Base-by-base conservation (phyloP, 2,888 invertebrate species). In the Melieria crassipennis region DNA sequence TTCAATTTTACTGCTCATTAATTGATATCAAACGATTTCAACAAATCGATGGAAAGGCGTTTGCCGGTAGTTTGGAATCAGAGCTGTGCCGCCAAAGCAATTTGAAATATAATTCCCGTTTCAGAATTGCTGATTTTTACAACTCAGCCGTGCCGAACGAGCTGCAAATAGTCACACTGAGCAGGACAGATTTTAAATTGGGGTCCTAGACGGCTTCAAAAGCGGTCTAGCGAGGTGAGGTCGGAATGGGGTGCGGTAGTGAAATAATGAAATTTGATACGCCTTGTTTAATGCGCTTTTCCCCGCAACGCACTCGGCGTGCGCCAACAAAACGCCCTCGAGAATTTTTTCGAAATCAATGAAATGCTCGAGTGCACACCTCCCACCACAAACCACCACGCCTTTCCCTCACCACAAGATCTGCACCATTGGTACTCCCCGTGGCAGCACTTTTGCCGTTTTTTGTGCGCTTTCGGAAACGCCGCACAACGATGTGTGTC, bases 261-360 rank as follows among this genome's bases (percentile, higher is more conserved):
- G 78, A 77, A 74, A 80, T 86, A 87, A 87, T 87, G 87, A 87
- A 87, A 87, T 87, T 85, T 84, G 86, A 87, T 87, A 87, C 83
- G 87, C 87, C 87, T 87, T 84, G 85, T 86, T 86, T 85, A 86
- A 86, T 85, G 86, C 84, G 84, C 86, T 83, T 85, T 85, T 84
- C 7, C 50, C 42, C 7, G n/a, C 55, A 6, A 13, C n/a, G 11
- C 42, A 10, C 65, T 13, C 13, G 11, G 56, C 45, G 45, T 10
- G 16, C 13, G 42, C 65, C 70, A 77, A 77, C 75, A 76, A 77
- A 77, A 75, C 77, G 78, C 78, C 70, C 68, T 75, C 74, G 75
- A 76, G 69, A 72, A 70, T 65, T 70, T 70, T 65, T 65, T 63
- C 60, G 65, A 70, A 63, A 63, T 55, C 65, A 60, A 65, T 65